Percentiles rank a stretch among this genome's conserved stretches.
Evolutionary conservation across 2,888 invertebrate genomes (phyloP).

Genomic region (Lasioglossum zephyrum): DNA sequence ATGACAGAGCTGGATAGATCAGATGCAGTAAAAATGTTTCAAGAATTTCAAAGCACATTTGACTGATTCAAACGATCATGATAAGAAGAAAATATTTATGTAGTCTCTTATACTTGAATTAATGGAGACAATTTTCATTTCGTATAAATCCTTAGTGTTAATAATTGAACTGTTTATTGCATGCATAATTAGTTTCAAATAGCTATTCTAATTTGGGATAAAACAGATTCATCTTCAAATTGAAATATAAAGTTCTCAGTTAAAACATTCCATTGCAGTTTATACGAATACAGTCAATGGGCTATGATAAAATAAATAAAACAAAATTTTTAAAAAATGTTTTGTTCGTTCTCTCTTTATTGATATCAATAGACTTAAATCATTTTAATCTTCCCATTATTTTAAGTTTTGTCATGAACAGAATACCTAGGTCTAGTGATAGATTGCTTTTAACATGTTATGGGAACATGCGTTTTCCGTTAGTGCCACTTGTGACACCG

Average conservation of each 20-base stretch:
- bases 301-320: not conserved
- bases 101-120: not conserved
- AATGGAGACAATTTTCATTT: not conserved
- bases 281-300: not conserved
- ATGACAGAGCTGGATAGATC: not conserved
- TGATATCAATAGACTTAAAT: not conserved
- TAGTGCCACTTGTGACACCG: slow-evolving; percentile 68
- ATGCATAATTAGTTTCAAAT: no score
- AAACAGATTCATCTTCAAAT: no score
- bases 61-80: not conserved
- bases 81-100: not conserved
- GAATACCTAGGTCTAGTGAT: not conserved
- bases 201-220: no score
- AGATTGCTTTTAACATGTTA: not conserved
- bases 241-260: not conserved
- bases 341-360: not conserved
- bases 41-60: not conserved
- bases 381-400: not conserved
- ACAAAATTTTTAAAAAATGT: not conserved
- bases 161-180: not conserved
- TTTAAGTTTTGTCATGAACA: not conserved
- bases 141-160: not conserved
- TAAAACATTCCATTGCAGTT: not conserved
- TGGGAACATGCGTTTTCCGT: slow-evolving; percentile 28
- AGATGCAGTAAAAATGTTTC: not conserved